phyloP scores from a whole-genome alignment of 2,888 invertebrate species.

The Lacanobia oleracea region DNA sequence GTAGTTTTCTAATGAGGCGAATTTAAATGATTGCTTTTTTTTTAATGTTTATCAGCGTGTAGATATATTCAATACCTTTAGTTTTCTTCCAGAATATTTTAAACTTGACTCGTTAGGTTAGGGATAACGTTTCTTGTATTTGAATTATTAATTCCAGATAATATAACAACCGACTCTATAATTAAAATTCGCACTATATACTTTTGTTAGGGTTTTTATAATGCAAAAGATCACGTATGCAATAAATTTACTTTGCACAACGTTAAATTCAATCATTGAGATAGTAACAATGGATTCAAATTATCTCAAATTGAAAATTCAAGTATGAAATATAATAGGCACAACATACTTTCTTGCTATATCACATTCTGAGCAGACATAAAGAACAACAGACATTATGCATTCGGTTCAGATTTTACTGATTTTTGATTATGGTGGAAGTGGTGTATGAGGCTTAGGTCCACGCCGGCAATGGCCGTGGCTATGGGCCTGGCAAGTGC shows the following conservation, averaged over 20 bases:
- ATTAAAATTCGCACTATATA: no score
- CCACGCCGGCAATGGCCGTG: constrained; percentile 94
- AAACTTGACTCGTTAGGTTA: background rate
- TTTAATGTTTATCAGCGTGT: background rate
- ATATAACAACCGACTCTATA: no score
- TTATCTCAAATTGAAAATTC: no score
- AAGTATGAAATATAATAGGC: background rate
- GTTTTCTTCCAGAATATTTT: background rate
- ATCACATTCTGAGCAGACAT: background rate
- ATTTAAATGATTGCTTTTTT: background rate
- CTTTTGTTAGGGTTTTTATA: no score
- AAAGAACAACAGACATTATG: background rate
- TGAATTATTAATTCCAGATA: no score
- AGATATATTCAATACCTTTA: background rate
- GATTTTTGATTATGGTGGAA: no score
- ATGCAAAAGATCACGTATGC: no score
- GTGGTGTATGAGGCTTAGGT: constrained; percentile 68
- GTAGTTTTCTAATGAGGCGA: background rate
- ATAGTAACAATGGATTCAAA: no score
- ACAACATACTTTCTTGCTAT: background rate
- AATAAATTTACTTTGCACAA: no score
- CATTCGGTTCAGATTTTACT: background rate
- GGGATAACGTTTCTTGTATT: no score
- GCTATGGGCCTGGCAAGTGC: constrained; percentile 93
- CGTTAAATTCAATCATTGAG: no score